A percentile compares a stretch with the other conserved stretches of the same genome.
phyloP scores from a whole-genome alignment of 2,797 vertebrate genomes.

The Alauda arvensis region DNA sequence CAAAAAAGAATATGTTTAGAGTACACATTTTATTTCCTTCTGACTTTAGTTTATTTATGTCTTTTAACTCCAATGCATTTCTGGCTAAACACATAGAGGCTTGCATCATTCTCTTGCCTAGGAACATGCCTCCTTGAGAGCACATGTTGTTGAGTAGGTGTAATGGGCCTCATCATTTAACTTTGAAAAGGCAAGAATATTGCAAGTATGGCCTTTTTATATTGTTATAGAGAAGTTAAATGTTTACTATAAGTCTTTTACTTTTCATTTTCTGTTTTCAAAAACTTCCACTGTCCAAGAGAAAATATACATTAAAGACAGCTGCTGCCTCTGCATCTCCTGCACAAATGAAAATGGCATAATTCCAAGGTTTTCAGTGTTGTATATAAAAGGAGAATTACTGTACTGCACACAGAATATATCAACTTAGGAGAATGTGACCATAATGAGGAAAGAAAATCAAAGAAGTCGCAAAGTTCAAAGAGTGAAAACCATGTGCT shows the following conservation, averaged over 20 bases:
- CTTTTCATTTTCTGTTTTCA: not conserved
- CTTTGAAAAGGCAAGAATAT: not conserved
- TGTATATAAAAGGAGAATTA: constrained; percentile 52
- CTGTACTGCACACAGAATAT: constrained; percentile 29
- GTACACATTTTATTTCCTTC: not conserved
- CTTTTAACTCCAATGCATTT: not conserved
- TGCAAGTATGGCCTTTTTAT: not conserved
- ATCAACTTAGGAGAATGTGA: constrained; percentile 24
- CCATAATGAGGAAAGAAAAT: constrained; percentile 49
- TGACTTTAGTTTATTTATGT: not conserved
- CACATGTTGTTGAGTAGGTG: not conserved
- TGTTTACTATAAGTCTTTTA: not conserved
- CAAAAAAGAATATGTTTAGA: not conserved
- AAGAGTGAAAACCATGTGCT: constrained; percentile 29
- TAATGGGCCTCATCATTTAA: not conserved
- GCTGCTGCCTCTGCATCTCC: not conserved
- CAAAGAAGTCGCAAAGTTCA: constrained; percentile 38
- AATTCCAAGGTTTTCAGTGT: constrained; percentile 40
- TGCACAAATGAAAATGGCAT: constrained; percentile 38
- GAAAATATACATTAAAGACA: constrained; percentile 7
- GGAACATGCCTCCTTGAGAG: not conserved
- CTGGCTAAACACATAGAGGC: not conserved
- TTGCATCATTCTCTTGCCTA: not conserved
- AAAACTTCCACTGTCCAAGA: not conserved
- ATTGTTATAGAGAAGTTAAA: not conserved